A percentile compares a stretch with the other conserved stretches of the same genome.
Conservation (phyloP, 2,888 invertebrate genomes). For the Amblyteles armatorius region DNA sequence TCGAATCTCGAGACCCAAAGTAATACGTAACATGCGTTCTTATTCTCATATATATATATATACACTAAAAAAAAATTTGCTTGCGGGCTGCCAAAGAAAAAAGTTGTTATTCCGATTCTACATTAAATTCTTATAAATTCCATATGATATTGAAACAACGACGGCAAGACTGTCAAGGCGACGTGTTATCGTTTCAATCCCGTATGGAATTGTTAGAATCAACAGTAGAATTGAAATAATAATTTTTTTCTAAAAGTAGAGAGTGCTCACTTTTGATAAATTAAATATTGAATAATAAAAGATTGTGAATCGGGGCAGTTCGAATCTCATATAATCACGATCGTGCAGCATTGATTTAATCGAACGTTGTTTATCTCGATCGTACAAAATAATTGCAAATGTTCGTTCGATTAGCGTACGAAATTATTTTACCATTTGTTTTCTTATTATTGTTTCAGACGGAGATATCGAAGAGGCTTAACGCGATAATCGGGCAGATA, state of each 20-base stretch:
- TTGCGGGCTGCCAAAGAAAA: too few species aligned
- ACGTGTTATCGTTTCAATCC: too few species aligned
- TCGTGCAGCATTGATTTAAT: background rate
- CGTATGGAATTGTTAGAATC: too few species aligned
- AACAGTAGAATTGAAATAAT: too few species aligned
- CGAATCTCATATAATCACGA: constrained; percentile 4
- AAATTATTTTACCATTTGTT: background rate
- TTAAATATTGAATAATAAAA: constrained; percentile 28
- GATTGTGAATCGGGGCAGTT: background rate
- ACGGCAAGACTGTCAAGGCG: too few species aligned
- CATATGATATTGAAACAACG: too few species aligned
- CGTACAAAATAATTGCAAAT: background rate
- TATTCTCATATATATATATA: constrained; percentile 4
- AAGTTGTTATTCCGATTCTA: too few species aligned
- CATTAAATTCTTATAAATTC: too few species aligned
- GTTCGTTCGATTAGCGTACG: background rate
- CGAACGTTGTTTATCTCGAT: background rate
- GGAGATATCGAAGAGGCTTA: constrained; percentile 98
- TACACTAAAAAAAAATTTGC: too few species aligned
- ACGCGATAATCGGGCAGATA: constrained; percentile 97
- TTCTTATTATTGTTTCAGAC: constrained; percentile 88
- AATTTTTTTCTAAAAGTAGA: background rate
- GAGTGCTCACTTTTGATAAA: constrained; percentile 18
- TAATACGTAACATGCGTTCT: constrained; percentile 7
- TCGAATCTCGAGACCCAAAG: background rate